Percentiles rank a stretch among this genome's conserved stretches.
Evolutionary conservation across 2,113 vertebrate species (phyloP).

Genomic region (Chroicocephalus ridibundus): DNA sequence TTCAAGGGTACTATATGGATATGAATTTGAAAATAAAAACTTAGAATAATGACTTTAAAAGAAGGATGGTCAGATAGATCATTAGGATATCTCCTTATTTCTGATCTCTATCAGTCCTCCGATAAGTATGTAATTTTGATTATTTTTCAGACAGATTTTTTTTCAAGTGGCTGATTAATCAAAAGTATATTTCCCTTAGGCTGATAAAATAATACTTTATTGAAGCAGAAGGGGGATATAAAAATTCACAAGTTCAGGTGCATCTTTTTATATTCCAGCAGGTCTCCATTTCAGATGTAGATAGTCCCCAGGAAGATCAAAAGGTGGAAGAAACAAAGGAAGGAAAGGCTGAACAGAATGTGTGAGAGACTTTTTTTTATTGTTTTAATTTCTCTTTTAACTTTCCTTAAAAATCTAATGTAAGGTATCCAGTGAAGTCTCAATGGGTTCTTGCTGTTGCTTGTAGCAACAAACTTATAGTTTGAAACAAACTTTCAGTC

Average conservation of each 20-base stretch:
- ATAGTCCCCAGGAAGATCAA: neutral
- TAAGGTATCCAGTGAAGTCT: neutral
- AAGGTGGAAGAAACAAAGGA: neutral
- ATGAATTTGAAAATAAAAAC: neutral
- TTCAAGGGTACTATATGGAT: neutral
- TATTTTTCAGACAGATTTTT: neutral
- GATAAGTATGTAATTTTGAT: neutral
- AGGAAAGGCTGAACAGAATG: neutral
- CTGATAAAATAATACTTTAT: neutral
- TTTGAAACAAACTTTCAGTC: neutral
- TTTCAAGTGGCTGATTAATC: neutral
- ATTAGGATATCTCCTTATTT: neutral
- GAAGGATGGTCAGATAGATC: neutral
- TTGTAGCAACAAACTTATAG: neutral
- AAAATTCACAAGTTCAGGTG: neutral
- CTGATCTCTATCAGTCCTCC: neutral
- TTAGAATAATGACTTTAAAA: neutral
- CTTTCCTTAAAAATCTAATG: neutral
- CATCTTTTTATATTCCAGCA: slow-evolving; percentile 33
- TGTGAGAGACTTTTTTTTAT: slow-evolving; percentile 31
- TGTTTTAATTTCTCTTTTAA: neutral
- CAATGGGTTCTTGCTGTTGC: neutral
- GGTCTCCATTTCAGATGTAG: neutral
- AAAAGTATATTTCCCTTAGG: neutral
- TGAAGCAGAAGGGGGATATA: neutral